Evolutionary conservation across 2,113 vertebrate species (phyloP).

Genomic region (Coptodon rendalli): DNA sequence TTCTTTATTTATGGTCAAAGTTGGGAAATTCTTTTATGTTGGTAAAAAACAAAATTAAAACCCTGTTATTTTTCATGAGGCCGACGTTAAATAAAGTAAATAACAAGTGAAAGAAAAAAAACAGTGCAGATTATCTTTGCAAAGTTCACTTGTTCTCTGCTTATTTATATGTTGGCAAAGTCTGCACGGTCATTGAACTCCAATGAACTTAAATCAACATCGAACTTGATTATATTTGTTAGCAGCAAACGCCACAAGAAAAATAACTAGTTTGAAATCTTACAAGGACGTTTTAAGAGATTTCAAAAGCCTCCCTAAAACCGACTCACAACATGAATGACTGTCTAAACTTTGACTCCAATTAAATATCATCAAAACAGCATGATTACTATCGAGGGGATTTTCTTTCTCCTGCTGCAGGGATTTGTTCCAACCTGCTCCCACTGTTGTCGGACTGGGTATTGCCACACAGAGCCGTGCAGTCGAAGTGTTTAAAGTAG

Average conservation of each 20-base stretch:
- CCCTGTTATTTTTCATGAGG: neutral
- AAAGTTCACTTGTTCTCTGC: neutral
- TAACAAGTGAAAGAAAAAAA: neutral
- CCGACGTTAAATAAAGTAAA: neutral
- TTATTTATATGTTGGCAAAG: neutral
- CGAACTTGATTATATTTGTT: neutral
- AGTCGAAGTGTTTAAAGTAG: neutral
- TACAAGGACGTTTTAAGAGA: neutral
- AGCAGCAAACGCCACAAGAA: neutral
- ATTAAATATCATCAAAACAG: conserved; percentile 23
- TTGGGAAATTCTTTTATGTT: neutral
- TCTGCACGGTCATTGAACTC: neutral
- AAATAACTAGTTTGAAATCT: neutral
- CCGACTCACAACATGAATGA: conserved; percentile 9
- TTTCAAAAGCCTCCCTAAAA: neutral
- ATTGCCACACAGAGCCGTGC: neutral
- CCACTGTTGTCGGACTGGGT: neutral
- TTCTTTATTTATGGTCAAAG: neutral
- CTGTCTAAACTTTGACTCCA: conserved; percentile 34
- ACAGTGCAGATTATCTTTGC: neutral
- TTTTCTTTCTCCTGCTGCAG: conserved; percentile 10
- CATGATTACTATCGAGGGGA: conserved; percentile 25
- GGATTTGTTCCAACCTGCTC: conserved; percentile 35
- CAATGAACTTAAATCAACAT: neutral
- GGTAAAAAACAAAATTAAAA: neutral